phyloP scores from a whole-genome alignment of 1,140 invertebrate genomes.

The Habropoda laboriosa region DNA sequence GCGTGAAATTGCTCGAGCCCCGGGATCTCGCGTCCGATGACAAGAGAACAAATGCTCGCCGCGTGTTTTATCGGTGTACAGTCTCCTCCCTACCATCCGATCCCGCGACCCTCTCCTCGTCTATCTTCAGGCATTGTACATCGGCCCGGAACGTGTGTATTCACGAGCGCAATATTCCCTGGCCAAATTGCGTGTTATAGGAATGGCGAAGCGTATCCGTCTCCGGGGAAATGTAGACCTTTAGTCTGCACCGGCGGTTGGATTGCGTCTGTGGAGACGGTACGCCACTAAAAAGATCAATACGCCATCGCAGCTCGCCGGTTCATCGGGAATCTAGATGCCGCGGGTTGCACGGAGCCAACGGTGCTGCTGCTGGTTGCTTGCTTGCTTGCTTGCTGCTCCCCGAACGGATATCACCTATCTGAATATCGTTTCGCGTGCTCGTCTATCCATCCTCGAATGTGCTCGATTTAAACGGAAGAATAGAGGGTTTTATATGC shows the following conservation, averaged over 20 bases:
- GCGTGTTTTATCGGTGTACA: slow-evolving; percentile 32
- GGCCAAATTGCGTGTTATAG: slow-evolving; percentile 81
- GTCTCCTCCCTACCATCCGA: no score
- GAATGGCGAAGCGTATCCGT: slow-evolving; percentile 81
- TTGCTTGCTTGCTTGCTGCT: no score
- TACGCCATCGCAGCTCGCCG: slow-evolving; percentile 77
- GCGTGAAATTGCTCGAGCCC: neutral
- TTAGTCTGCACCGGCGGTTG: slow-evolving; percentile 75
- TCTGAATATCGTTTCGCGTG: slow-evolving; percentile 11
- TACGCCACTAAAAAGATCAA: slow-evolving; percentile 82
- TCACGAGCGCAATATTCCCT: slow-evolving; percentile 65
- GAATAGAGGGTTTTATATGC: no score
- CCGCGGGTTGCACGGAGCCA: slow-evolving; percentile 71
- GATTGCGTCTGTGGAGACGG: slow-evolving; percentile 79
- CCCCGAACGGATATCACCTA: slow-evolving; percentile 8
- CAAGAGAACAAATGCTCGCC: neutral
- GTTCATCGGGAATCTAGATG: slow-evolving; percentile 76
- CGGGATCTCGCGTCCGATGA: neutral
- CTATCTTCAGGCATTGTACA: neutral
- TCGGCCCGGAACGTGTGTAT: neutral
- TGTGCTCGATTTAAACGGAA: neutral
- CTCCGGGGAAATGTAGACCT: slow-evolving; percentile 82
- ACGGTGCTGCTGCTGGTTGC: no score
- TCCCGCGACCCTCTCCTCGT: no score
- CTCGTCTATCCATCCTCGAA: neutral